Conservation (phyloP, 2,113 vertebrate species). For the Thunnus thynnus region DNA sequence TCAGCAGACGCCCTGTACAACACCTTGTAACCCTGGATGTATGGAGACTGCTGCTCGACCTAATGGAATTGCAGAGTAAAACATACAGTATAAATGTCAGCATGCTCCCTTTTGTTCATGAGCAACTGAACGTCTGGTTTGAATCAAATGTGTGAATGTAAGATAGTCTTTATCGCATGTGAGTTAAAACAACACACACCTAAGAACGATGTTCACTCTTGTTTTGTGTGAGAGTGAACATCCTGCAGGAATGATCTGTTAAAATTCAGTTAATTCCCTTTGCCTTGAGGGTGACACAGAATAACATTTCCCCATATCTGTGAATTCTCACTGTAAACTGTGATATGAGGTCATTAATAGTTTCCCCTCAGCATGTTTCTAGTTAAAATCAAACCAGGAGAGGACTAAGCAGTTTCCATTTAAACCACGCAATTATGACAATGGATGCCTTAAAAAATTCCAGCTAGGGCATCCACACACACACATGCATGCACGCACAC, state of each 20-base stretch:
- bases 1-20: slow-evolving; percentile 87
- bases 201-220: not conserved
- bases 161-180: not conserved
- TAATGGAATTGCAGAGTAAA: slow-evolving; percentile 61
- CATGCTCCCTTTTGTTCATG: not conserved
- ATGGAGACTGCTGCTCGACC: slow-evolving; percentile 95
- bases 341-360: slow-evolving; percentile 73
- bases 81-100: not conserved
- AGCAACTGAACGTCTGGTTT: not conserved
- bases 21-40: slow-evolving; percentile 94
- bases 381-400: slow-evolving; percentile 49
- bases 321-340: slow-evolving; percentile 53
- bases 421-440: slow-evolving; percentile 56
- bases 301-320: slow-evolving; percentile 49
- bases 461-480: slow-evolving; percentile 4
- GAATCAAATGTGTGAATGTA: not conserved
- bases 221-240: slow-evolving; percentile 22
- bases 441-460: slow-evolving; percentile 39
- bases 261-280: slow-evolving; percentile 39
- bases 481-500: not conserved
- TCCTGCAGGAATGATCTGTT: slow-evolving; percentile 27
- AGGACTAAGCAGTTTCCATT: slow-evolving; percentile 58
- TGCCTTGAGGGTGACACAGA: slow-evolving; percentile 21
- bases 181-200: slow-evolving; percentile 16
- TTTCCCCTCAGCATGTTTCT: slow-evolving; percentile 62